phyloP scores from a whole-genome alignment of 92 coral and sea anemone species.

The Pocillopora meandrina region DNA sequence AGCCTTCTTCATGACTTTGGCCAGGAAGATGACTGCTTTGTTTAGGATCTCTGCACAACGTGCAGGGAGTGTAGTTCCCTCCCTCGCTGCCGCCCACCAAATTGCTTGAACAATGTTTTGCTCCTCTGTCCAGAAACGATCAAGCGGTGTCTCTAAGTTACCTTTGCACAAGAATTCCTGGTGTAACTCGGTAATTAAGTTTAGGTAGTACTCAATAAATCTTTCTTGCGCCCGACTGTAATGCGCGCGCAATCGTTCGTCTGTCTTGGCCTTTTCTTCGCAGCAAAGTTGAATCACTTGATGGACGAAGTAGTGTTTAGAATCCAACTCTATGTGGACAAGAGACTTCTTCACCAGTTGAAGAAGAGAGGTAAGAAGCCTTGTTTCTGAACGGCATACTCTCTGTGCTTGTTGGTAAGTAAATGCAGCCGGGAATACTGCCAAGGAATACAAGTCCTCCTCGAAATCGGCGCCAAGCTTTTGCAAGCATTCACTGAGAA shows the following conservation, averaged over 20 bases:
- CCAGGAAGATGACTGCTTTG: conserved; percentile 29
- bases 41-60: conserved; percentile 27
- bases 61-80: not conserved
- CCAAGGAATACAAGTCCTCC: conserved; percentile 41
- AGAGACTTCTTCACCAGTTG: conserved; percentile 25
- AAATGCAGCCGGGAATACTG: conserved; percentile 66
- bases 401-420: conserved; percentile 33
- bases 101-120: conserved; percentile 57
- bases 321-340: conserved; percentile 34
- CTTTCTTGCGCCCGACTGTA: conserved; percentile 38
- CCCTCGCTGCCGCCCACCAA: conserved; percentile 37
- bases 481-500: conserved; percentile 43
- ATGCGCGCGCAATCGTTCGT: conserved; percentile 20
- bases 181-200: conserved; percentile 32
- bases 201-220: conserved; percentile 44
- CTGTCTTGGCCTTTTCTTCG: conserved; percentile 35
- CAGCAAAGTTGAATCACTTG: conserved; percentile 58
- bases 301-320: conserved; percentile 51
- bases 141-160: conserved; percentile 13
- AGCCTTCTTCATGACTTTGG: conserved; percentile 35
- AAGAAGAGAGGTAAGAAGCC: not conserved
- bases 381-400: conserved; percentile 1
- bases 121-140: conserved; percentile 43
- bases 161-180: conserved; percentile 31
- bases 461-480: conserved; percentile 41